Conservation (phyloP, 2,113 vertebrate genomes). For the Anseranas semipalmata region DNA sequence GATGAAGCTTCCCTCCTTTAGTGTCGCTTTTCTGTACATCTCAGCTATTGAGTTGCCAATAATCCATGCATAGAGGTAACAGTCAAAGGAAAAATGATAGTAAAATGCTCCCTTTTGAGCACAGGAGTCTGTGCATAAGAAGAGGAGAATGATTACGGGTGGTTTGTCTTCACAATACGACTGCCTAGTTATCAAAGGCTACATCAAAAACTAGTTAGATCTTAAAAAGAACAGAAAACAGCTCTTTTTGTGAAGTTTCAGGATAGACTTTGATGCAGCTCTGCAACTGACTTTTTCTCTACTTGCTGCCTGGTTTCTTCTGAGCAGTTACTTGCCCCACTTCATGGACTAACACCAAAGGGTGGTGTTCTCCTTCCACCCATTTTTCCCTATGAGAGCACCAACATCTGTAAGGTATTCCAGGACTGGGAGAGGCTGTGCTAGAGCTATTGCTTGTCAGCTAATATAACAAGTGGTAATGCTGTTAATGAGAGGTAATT, state of each 20-base stretch:
- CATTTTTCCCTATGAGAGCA: rapidly evolving
- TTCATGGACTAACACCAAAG: neutral
- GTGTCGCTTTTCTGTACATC: neutral
- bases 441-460: rapidly evolving
- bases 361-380: neutral
- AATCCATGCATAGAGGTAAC: neutral
- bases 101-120: neutral
- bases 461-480: neutral
- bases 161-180: neutral
- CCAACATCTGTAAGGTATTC: neutral
- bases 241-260: neutral
- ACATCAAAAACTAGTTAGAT: neutral
- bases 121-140: neutral
- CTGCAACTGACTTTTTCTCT: neutral
- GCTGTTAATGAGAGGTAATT: neutral
- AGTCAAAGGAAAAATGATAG: neutral
- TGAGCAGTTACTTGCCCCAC: neutral
- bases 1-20: neutral
- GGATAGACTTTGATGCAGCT: neutral
- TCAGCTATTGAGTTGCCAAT: neutral
- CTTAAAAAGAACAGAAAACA: neutral
- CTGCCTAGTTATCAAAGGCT: neutral
- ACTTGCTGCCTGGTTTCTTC: neutral
- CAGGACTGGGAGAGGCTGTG: neutral
- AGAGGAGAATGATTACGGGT: neutral